Conservation (phyloP, 2,797 vertebrate species). For the Pipistrellus pipistrellus region DNA sequence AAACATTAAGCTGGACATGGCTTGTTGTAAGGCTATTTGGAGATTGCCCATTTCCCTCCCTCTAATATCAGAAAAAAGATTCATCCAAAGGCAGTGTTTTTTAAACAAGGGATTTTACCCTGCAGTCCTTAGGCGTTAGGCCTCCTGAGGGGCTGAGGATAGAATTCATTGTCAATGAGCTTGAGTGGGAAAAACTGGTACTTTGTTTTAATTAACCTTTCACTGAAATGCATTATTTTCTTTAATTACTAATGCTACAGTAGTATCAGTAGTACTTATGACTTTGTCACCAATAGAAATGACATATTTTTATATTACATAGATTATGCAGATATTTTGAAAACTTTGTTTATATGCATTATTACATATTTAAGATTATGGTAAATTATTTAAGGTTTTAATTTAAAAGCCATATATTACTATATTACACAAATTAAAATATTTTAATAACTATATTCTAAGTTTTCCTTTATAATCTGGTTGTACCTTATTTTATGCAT, state of each 20-base stretch:
- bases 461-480: constrained; percentile 4
- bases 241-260: neutral
- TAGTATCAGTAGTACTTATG: neutral
- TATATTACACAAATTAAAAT: neutral
- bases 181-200: neutral
- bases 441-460: constrained; percentile 11
- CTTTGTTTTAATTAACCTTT: constrained; percentile 18
- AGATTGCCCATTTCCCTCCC: neutral
- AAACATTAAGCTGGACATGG: neutral
- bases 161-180: neutral
- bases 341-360: neutral
- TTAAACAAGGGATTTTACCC: neutral
- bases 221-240: neutral
- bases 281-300: neutral
- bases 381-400: constrained; percentile 36
- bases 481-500: neutral
- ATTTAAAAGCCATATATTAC: neutral
- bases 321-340: neutral
- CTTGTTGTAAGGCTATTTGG: neutral
- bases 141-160: neutral
- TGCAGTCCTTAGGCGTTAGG: neutral
- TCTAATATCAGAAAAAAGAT: neutral
- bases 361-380: neutral
- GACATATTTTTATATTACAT: neutral
- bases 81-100: neutral